Percentiles rank a stretch among this genome's conserved stretches.
These are phyloP conservation scores for Torymus auratus DNA, from an alignment of 2,888 invertebrate genomes.

Conservation along the genomic window DNA sequence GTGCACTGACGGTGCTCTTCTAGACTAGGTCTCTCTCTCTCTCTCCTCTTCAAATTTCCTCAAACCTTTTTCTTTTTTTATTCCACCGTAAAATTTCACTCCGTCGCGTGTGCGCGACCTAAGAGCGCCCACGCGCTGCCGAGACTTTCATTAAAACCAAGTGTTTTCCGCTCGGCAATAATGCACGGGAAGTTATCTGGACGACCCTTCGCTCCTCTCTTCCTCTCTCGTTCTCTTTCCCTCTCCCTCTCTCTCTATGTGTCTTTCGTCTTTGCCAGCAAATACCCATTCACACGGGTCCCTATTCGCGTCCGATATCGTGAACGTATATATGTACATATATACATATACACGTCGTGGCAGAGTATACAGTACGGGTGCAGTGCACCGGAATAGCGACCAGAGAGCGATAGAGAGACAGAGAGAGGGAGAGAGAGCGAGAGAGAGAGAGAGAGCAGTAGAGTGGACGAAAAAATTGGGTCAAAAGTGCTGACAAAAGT, in stretches of 20 bases:
- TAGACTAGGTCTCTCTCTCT: slow-evolving; percentile 17
- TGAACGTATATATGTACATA: too few relatives aligned
- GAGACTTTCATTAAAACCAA: slow-evolving; percentile 42
- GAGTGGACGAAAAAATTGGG: slow-evolving; percentile 30
- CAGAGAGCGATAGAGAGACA: too few relatives aligned
- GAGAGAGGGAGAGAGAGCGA: too few relatives aligned
- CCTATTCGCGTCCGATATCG: not conserved
- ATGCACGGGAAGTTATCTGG: slow-evolving; percentile 25
- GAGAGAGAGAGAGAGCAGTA: too few relatives aligned
- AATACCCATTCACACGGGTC: not conserved
- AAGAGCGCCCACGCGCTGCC: not conserved
- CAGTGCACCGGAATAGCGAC: too few relatives aligned
- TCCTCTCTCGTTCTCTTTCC: not conserved
- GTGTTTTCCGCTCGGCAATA: slow-evolving; percentile 33
- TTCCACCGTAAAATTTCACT: slow-evolving; percentile 35
- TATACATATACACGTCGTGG: too few relatives aligned
- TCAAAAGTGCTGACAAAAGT: slow-evolving; percentile 36
- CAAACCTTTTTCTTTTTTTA: slow-evolving; percentile 24
- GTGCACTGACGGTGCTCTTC: not conserved
- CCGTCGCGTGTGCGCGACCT: not conserved
- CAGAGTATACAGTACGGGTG: too few relatives aligned
- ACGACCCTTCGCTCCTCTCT: not conserved
- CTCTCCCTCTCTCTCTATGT: not conserved
- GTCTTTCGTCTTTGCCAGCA: not conserved
- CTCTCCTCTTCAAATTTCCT: not conserved